Conservation (phyloP, 2,888 invertebrate species). For the Choreutis nemorana region DNA sequence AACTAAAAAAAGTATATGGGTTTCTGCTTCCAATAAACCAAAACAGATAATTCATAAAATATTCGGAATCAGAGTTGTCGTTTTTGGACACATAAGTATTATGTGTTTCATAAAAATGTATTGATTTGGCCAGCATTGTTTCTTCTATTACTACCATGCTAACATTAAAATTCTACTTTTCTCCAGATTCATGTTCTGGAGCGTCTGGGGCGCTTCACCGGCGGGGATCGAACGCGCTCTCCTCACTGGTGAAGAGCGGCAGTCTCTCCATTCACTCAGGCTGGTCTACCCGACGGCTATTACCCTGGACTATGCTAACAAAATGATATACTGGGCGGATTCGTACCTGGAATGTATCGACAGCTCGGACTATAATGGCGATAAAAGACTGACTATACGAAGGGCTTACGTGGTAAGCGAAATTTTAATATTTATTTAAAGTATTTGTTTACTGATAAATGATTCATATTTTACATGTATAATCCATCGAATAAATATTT, state of each 20-base stretch:
- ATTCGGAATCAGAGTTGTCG: too few relatives aligned
- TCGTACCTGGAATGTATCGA: constrained; percentile 82
- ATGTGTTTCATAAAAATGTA: too few relatives aligned
- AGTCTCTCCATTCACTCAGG: constrained; percentile 68
- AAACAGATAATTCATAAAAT: too few relatives aligned
- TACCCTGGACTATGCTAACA: constrained; percentile 74
- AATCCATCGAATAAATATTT: too few relatives aligned
- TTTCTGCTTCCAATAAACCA: too few relatives aligned
- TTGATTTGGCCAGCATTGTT: too few relatives aligned
- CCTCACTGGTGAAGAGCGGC: constrained; percentile 71
- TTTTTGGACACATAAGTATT: too few relatives aligned
- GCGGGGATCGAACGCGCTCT: constrained; percentile 71
- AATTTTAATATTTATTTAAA: too few relatives aligned
- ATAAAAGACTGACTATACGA: constrained; percentile 68
- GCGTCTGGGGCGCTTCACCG: constrained; percentile 73
- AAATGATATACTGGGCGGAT: constrained; percentile 83
- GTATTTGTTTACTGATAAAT: too few relatives aligned
- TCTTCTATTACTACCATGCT: too few relatives aligned
- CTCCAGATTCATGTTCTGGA: constrained; percentile 75
- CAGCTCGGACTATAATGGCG: constrained; percentile 79
- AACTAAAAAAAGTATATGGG: too few relatives aligned
- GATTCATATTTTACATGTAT: too few relatives aligned
- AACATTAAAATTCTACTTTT: constrained; percentile 6
- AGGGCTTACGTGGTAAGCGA: constrained; percentile 61
- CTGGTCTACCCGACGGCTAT: constrained; percentile 82